Conservation (phyloP, 1,140 invertebrate species). For the Zeugodacus cucurbitae region DNA sequence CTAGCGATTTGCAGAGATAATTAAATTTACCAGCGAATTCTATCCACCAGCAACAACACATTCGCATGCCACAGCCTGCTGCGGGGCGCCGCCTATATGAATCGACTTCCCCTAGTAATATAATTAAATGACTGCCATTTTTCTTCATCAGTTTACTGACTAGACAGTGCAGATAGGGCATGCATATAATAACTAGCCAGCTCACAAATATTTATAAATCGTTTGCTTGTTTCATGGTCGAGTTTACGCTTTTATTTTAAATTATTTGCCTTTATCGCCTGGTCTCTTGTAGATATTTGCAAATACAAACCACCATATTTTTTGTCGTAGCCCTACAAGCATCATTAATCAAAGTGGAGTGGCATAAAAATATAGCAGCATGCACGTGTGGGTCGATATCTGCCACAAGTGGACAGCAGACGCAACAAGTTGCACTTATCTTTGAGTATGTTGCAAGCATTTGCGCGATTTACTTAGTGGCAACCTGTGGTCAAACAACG, state of each 20-base stretch:
- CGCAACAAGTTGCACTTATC: not conserved
- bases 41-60: not conserved
- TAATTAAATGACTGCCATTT: not conserved
- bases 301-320: not conserved
- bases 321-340: not conserved
- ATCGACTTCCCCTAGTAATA: not conserved
- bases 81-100: not conserved
- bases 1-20: not conserved
- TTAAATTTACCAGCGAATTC: not conserved
- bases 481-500: not conserved
- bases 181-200: not conserved
- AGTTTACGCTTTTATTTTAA: not conserved
- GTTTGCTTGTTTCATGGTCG: not conserved
- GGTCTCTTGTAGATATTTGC: not conserved
- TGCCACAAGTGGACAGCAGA: not conserved
- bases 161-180: not conserved
- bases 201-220: not conserved
- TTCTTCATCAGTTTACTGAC: not conserved
- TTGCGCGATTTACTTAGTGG: not conserved
- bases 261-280: not conserved
- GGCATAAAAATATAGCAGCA: not conserved
- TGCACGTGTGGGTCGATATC: not conserved
- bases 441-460: not conserved
- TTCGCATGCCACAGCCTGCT: not conserved
- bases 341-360: slow-evolving; percentile 14